Evolutionary conservation across 2,888 invertebrate genomes (phyloP).

Genomic region (Imbricaverruca yamaguchii): DNA sequence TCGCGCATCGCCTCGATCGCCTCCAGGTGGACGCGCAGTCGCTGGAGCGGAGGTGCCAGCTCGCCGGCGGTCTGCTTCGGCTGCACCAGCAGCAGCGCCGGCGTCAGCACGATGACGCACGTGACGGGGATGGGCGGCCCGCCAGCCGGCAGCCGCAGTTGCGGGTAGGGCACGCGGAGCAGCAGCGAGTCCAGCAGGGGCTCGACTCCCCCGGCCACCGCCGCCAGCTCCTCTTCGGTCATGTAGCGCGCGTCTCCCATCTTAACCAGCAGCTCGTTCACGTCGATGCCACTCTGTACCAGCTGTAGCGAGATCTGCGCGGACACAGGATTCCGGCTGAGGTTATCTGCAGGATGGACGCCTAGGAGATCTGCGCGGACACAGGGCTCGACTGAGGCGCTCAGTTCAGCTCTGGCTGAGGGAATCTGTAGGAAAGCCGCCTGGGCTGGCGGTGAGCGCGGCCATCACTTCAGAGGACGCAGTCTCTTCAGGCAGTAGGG

Average conservation of each 20-base stretch:
- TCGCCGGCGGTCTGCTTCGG: conserved; percentile 1
- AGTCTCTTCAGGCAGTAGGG: no score
- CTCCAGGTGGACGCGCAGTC: not conserved
- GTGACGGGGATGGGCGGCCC: not conserved
- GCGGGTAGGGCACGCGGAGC: not conserved
- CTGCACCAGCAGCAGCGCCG: not conserved
- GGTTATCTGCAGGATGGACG: no score
- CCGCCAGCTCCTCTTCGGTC: conserved; percentile 5
- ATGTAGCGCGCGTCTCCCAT: conserved; percentile 18
- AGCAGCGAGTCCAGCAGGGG: conserved; percentile 2
- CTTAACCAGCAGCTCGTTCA: conserved; percentile 11
- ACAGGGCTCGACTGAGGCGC: no score
- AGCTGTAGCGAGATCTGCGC: not conserved
- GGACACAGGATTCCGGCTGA: no score
- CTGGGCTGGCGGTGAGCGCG: no score
- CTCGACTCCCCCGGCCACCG: not conserved
- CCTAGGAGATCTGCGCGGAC: not conserved
- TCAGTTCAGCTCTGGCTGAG: no score
- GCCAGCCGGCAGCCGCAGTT: conserved; percentile 1
- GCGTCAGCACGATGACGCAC: not conserved
- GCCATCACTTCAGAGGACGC: no score
- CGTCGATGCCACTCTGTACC: not conserved
- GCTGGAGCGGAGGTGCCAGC: not conserved
- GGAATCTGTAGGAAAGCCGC: no score
- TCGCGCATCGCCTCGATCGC: not conserved